Evolutionary conservation across 2,113 vertebrate genomes (phyloP).

Genomic region (Crotalus viridis): DNA sequence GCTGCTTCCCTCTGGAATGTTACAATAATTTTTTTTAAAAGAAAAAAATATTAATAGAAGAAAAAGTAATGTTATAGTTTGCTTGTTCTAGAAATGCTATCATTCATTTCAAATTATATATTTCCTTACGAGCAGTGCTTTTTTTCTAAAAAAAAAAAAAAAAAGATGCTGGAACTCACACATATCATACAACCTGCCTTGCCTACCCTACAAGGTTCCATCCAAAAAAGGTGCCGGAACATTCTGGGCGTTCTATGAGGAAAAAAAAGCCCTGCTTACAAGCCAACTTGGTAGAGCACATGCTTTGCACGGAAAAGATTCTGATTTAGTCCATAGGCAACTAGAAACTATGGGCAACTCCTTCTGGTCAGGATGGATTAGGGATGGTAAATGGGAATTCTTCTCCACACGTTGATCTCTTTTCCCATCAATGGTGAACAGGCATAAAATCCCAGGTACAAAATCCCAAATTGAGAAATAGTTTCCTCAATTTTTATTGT

Average conservation of each 20-base stretch:
- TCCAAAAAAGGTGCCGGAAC: too few species aligned
- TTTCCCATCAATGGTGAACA: not conserved
- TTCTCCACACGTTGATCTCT: not conserved
- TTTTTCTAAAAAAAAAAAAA: too few species aligned
- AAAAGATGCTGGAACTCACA: too few species aligned
- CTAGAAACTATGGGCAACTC: not conserved
- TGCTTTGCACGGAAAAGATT: not conserved
- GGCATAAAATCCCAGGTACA: not conserved
- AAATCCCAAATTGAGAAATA: not conserved
- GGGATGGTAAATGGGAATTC: not conserved
- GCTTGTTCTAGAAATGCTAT: not conserved
- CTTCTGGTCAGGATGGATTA: not conserved
- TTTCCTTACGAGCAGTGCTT: not conserved
- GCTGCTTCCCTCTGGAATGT: not conserved
- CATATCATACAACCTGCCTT: too few species aligned
- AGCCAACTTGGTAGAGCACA: not conserved
- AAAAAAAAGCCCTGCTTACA: not conserved
- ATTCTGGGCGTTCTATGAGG: too few species aligned
- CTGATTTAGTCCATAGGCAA: not conserved
- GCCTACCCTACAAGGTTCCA: too few species aligned
- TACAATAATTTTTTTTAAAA: not conserved
- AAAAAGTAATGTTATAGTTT: not conserved
- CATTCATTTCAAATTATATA: not conserved
- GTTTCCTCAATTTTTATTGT: not conserved
- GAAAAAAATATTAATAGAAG: not conserved